Conservation (phyloP, 2,888 invertebrate genomes). For the Apeira syringaria region DNA sequence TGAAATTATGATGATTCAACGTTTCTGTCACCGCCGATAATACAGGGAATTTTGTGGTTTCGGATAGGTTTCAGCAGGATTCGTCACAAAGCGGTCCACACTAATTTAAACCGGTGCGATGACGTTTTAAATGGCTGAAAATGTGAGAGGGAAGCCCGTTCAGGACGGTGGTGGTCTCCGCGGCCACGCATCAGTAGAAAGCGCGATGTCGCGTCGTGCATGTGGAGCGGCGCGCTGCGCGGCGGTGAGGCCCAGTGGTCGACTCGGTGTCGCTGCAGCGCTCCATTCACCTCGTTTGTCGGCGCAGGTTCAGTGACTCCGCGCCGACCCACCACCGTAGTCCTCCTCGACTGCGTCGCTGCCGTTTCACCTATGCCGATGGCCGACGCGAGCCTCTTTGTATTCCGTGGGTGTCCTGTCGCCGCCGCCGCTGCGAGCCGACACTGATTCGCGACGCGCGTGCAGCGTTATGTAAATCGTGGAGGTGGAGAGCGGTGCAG, state of each 20-base stretch:
- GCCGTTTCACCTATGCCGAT: conserved; percentile 64
- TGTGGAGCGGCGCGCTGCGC: conserved; percentile 54
- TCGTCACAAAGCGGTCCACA: neutral
- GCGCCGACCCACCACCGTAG: conserved; percentile 60
- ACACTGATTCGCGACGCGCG: conserved; percentile 69
- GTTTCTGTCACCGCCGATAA: conserved; percentile 1
- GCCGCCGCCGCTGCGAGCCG: conserved; percentile 51
- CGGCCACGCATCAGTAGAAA: conserved; percentile 72
- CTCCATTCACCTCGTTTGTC: conserved; percentile 81
- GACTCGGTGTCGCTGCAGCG: conserved; percentile 72
- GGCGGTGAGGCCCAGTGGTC: conserved; percentile 39
- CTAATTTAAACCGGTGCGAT: conserved; percentile 2
- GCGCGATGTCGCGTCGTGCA: conserved; percentile 55
- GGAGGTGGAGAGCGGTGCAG: conserved; percentile 69
- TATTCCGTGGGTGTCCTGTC: conserved; percentile 68
- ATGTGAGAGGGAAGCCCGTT: conserved; percentile 2
- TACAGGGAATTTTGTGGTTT: conserved; percentile 5
- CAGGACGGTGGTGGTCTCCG: neutral
- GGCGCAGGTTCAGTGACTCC: conserved; percentile 79
- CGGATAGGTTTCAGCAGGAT: conserved; percentile 4
- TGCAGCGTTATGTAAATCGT: conserved; percentile 76
- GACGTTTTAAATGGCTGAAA: conserved; percentile 9
- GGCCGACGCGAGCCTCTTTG: conserved; percentile 62
- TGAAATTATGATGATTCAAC: conserved; percentile 2
- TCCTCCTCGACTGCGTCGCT: conserved; percentile 69